Evolutionary conservation across 2,797 vertebrate species (phyloP).

Genomic region (Rhinophrynus dorsalis): DNA sequence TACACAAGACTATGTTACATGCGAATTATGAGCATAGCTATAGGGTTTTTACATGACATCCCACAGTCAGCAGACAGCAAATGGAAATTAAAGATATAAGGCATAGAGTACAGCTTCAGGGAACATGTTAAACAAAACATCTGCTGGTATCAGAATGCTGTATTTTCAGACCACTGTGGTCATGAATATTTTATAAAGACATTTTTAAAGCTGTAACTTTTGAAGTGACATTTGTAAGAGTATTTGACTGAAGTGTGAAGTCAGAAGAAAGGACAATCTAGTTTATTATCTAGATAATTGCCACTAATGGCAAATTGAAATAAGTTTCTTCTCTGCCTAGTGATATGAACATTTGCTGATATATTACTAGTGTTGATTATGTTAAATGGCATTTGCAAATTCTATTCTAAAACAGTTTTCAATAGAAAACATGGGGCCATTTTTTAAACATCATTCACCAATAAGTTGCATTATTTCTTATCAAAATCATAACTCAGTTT

Average conservation of each 20-base stretch:
- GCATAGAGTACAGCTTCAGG: conserved; percentile 86
- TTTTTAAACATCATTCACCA: too few species aligned
- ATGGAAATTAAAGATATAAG: conserved; percentile 91
- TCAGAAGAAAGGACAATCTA: conserved; percentile 62
- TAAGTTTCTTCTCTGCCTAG: conserved; percentile 37
- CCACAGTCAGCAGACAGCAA: conserved; percentile 88
- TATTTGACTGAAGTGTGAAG: conserved; percentile 72
- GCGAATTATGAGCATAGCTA: conserved; percentile 77
- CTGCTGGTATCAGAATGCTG: conserved; percentile 83
- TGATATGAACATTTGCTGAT: conserved; percentile 44
- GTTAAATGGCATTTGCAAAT: too few species aligned
- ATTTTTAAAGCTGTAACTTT: conserved; percentile 69
- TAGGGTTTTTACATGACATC: conserved; percentile 82
- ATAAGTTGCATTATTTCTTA: too few species aligned
- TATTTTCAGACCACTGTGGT: conserved; percentile 80
- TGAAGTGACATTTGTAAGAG: conserved; percentile 74
- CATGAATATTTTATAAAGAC: conserved; percentile 84
- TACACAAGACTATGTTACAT: conserved; percentile 72
- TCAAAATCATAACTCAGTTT: too few species aligned
- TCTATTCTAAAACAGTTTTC: too few species aligned
- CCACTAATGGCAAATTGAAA: conserved; percentile 40
- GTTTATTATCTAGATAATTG: conserved; percentile 54
- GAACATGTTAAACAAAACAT: conserved; percentile 88
- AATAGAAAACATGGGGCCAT: too few species aligned
- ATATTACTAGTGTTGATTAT: too few species aligned